These are phyloP conservation scores for Copidosoma floridanum DNA, from an alignment of 1,140 invertebrate genomes.

Conservation along the genomic window DNA sequence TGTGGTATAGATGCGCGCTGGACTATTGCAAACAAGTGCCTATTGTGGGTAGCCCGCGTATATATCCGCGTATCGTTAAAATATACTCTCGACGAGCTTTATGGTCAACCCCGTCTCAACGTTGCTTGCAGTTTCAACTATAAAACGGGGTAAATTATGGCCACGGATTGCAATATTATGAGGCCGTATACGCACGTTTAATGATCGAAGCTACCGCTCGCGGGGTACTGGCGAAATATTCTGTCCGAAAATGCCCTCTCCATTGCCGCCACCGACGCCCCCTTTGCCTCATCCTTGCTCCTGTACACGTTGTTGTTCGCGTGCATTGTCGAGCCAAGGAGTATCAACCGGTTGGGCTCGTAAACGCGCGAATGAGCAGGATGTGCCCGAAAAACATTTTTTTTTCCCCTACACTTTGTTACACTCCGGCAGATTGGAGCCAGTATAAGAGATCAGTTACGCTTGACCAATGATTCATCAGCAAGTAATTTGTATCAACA, in stretches of 20 bases:
- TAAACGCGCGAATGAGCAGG: slow-evolving; percentile 26
- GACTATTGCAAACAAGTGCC: slow-evolving; percentile 29
- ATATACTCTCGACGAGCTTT: slow-evolving; percentile 50
- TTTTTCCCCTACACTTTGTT: too few species aligned
- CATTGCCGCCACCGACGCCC: not conserved
- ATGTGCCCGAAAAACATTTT: too few species aligned
- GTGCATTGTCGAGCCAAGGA: slow-evolving; percentile 22
- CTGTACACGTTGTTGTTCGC: slow-evolving; percentile 6
- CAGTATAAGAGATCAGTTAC: too few species aligned
- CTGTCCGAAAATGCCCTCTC: slow-evolving; percentile 41
- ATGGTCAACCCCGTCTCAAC: slow-evolving; percentile 44
- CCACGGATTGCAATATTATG: slow-evolving; percentile 58
- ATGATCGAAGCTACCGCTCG: slow-evolving; percentile 56
- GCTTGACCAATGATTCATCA: too few species aligned
- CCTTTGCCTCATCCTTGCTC: too few species aligned
- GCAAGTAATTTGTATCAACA: too few species aligned
- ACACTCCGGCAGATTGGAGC: too few species aligned
- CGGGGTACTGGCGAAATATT: slow-evolving; percentile 47
- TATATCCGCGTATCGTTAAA: slow-evolving; percentile 43
- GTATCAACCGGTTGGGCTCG: slow-evolving; percentile 25
- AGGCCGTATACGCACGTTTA: slow-evolving; percentile 59
- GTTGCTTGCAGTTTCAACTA: slow-evolving; percentile 56
- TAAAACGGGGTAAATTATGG: slow-evolving; percentile 59
- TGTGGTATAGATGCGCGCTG: slow-evolving; percentile 9
- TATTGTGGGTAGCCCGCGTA: slow-evolving; percentile 22